Base-by-base conservation (phyloP, 2,888 invertebrate species). In the Chalcis sispes region DNA sequence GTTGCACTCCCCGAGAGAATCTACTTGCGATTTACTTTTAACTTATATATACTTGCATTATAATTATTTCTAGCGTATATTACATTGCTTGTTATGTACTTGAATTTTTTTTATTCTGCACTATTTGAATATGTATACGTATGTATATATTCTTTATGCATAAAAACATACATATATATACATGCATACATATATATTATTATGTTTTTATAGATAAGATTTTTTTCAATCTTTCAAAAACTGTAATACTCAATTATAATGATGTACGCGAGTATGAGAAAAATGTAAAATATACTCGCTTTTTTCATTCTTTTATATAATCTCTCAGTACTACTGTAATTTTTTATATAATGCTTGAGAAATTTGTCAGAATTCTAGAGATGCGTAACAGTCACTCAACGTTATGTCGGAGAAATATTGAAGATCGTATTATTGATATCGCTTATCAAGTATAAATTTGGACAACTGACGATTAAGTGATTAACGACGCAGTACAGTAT, bases 1-100 rank as follows among this genome's bases (percentile, higher is more conserved):
- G 23, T 75, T 70, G 56, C 58, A 72, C 50, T 62, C 29, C 29
- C 40, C 56, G 29, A 70, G 27, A 73, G 59, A 77, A 70, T 46
- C 71, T 61, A 70, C 42, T 75, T 72, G 58, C 46, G 32, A 25
- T 72, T 72, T 72, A 69, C 27, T 64, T 75, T 66, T 67, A 27
- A 25, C 54, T 58, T 56, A 40, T 46, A 64, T 74, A 71, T 62
- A 78, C n/a, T 36, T 72, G 77, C 62, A n/a, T 64, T 67, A 74
- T 71, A 62, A 64, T 67, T 72, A 75, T 75, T 40, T 27, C 58
- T 78, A 77, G 56, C 54, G 48, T 77, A 75, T 78, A 48, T 78
- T 78, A 78, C 77, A 78, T 72, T 78, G 52, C 72, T 78, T 77
- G 20, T 48, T 64, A 52, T 77, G 48, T 66, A 71, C 42, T 61